Base-by-base conservation (phyloP, 2,797 vertebrate species). In the Dermochelys coriacea region DNA sequence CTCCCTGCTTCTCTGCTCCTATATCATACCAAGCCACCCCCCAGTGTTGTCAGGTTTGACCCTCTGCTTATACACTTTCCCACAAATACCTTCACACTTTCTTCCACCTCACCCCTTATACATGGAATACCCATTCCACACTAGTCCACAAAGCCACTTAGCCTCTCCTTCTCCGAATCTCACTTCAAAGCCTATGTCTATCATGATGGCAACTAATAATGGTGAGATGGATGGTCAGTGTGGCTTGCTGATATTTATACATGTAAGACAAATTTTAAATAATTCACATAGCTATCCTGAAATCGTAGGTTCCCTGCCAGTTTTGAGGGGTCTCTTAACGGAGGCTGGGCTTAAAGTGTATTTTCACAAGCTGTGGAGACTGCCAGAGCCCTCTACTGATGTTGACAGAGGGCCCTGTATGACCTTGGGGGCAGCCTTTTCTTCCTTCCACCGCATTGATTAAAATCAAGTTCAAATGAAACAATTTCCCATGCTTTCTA, bases 401-500 rank as follows among this genome's bases (percentile, higher is more conserved):
- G 74, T 75, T 27, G 14, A 12, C 41, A 47, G 74, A 77, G 15
- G 45, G 25, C 4, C 45, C 45, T 4, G 16, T 45, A 27, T 47
- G 23, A 77, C 25, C 45, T 77, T 77, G 45, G 2, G 37, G 5
- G 64, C 25, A 82, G 25, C 9, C 18, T 49, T 91, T 91, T 12
- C 12, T 84, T 91, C 51, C 41, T 77, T 75, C 37, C 6, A 41
- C 88, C 71, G 86, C 45, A 8, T 16, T 84, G 29, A 64, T 79
- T 90, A 90, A 11, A 90, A 84, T 14, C 3, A 89, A 94, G 95
- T 11, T 80, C 41, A 91, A 45, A 23, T 82, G 2, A 78, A 83
- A 81, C 55, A 23, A 59, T 47, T 88, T 83, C 54, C 78, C 34
- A 51, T 79, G 61, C 14, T 93, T 97, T 91, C 49, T 95, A 11